Evolutionary conservation across 2,797 vertebrate genomes (phyloP), one percentile per base, ranked within the genome.

Genomic region (Spondyliosoma cantharus): DNA sequence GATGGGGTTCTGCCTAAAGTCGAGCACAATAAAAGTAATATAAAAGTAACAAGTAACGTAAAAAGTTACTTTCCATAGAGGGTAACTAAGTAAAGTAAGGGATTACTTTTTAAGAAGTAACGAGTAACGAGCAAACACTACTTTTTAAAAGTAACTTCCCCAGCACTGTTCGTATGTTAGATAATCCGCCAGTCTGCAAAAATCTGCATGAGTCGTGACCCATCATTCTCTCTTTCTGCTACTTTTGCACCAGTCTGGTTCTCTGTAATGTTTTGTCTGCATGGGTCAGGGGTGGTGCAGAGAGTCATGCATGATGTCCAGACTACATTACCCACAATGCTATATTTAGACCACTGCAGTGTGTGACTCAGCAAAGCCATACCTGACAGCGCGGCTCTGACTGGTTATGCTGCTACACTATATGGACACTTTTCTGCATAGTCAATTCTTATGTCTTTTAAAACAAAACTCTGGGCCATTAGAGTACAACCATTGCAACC

Each of bases 281-380:
- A n/a, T 62, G 69, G 80, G 73, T 82, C 76, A 74, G 45, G 52
- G 58, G 62, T 72, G 37, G 54, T 7, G 17, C 54, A 74, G 48
- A 70, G 61, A 65, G 42, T 50, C 69, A 67, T 43, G 15, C 75
- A 69, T 80, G 76, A 76, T 73, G 68, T 32, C 42, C 25, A 59
- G 56, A 89, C 90, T 90, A 91, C 90, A 87, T 87, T 90, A 91
- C 87, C 89, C 90, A 92, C 45, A 84, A 88, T 90, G 76, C 93
- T 93, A 93, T 91, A 92, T 94, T 94, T 94, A 92, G 91, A 88
- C 60, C 89, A 90, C 93, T 93, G 93, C 93, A 93, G 92, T 92
- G 81, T 89, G 84, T 94, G 93, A 94, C 87, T 93, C 92, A 93
- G 91, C 93, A 90, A 72, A 76, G 81, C 78, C 63, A 13, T 71